Conservation (phyloP, 2,888 invertebrate genomes). For the Strigamia crassipes region DNA sequence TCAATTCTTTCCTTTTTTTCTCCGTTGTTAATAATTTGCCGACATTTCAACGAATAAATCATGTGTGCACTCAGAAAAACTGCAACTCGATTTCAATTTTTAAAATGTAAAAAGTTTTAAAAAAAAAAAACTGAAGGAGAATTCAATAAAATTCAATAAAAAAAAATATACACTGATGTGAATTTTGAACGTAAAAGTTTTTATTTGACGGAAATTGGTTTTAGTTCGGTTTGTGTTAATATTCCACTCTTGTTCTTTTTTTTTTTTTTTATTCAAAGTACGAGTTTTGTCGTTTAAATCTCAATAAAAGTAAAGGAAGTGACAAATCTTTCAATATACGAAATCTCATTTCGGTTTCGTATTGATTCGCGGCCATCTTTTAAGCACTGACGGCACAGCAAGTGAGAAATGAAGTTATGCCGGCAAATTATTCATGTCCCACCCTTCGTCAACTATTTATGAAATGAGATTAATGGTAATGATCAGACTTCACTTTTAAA, state of each 20-base stretch:
- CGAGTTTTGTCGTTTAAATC: not conserved
- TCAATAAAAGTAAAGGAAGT: slow-evolving; percentile 29
- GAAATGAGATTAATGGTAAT: slow-evolving; percentile 21
- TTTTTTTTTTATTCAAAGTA: not conserved
- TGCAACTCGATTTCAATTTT: no score
- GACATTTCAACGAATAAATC: not conserved
- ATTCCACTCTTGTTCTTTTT: not conserved
- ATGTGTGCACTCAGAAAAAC: not conserved
- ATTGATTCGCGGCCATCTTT: slow-evolving; percentile 25
- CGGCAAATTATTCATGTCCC: slow-evolving; percentile 38
- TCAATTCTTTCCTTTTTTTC: no score
- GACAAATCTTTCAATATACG: slow-evolving; percentile 25
- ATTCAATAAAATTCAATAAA: not conserved
- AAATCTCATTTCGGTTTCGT: slow-evolving; percentile 2
- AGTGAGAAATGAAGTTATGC: slow-evolving; percentile 29
- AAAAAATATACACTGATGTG: not conserved
- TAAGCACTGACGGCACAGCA: not conserved
- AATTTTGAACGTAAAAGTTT: not conserved
- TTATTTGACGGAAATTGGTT: slow-evolving; percentile 2
- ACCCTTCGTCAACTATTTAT: slow-evolving; percentile 40
- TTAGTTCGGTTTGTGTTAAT: not conserved
- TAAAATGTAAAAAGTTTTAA: not conserved
- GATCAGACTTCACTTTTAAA: not conserved
- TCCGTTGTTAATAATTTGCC: no score
- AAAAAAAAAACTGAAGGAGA: not conserved